Evolutionary conservation across 2,113 vertebrate genomes (phyloP).

Genomic region (Podocnemis expansa): DNA sequence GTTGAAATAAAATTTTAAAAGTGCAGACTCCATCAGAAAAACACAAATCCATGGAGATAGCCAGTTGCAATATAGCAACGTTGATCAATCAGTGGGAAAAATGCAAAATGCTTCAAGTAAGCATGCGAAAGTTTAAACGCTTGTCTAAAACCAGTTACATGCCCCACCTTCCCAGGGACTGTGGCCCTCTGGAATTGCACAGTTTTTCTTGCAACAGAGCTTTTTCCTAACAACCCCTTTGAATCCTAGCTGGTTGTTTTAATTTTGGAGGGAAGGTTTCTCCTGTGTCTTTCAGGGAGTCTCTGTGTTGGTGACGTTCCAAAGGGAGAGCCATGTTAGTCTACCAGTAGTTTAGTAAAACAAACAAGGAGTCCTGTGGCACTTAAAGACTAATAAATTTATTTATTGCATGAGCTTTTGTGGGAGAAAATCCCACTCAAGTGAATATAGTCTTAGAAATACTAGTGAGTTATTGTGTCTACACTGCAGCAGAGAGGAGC

Average conservation of each 20-base stretch:
- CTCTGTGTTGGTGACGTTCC: not conserved
- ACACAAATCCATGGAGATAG: not conserved
- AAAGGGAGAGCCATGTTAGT: too few relatives aligned
- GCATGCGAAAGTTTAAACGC: slow-evolving; percentile 23
- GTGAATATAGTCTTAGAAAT: not conserved
- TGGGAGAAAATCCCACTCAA: too few relatives aligned
- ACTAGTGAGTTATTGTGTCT: not conserved
- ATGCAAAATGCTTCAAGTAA: not conserved
- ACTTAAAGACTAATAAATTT: too few relatives aligned
- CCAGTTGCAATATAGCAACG: not conserved
- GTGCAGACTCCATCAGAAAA: not conserved
- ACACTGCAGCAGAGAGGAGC: not conserved
- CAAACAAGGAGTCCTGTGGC: too few relatives aligned
- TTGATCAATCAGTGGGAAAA: not conserved
- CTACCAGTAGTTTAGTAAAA: too few relatives aligned
- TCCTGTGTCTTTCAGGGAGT: not conserved
- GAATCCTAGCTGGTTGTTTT: not conserved
- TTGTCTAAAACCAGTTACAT: slow-evolving; percentile 16
- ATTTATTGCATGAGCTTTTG: too few relatives aligned
- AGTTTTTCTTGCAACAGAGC: not conserved
- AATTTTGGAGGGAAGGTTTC: not conserved
- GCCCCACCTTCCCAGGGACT: not conserved
- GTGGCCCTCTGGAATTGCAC: not conserved
- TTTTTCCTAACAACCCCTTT: not conserved
- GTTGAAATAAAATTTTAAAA: not conserved